Percentiles rank a stretch among this genome's conserved stretches.
Evolutionary conservation across 2,888 invertebrate genomes (phyloP).

Genomic region (Acrobasis repandana): DNA sequence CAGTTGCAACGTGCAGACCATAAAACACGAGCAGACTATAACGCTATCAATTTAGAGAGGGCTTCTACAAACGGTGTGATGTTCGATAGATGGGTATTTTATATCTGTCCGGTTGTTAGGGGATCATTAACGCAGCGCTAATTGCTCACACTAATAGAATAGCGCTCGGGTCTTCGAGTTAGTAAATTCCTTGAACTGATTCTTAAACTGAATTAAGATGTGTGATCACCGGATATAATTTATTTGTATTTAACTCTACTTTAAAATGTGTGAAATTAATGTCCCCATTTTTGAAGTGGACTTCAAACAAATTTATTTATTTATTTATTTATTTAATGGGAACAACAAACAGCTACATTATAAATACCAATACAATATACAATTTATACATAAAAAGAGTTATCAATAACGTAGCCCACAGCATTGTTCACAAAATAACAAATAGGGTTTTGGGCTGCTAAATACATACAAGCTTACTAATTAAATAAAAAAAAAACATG

Average conservation of each 20-base stretch:
- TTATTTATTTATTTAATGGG: too few species aligned
- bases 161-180: constrained; percentile 62
- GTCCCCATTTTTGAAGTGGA: neutral
- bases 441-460: too few species aligned
- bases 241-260: constrained; percentile 5
- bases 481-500: too few species aligned
- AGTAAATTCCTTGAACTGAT: constrained; percentile 74
- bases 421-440: too few species aligned
- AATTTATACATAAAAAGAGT: too few species aligned
- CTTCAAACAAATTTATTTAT: constrained; percentile 1
- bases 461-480: too few species aligned
- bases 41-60: constrained; percentile 53
- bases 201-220: constrained; percentile 60
- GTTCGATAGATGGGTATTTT: constrained; percentile 35
- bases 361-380: too few species aligned
- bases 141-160: constrained; percentile 78
- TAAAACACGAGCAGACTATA: constrained; percentile 56
- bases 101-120: constrained; percentile 59
- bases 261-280: neutral
- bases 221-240: constrained; percentile 29
- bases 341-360: too few species aligned
- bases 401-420: too few species aligned
- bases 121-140: constrained; percentile 76
- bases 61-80: constrained; percentile 38
- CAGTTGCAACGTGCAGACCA: constrained; percentile 41